Percentiles rank a stretch among this genome's conserved stretches.
Evolutionary conservation across 2,113 vertebrate species (phyloP).

Genomic region (Caracal caracal): DNA sequence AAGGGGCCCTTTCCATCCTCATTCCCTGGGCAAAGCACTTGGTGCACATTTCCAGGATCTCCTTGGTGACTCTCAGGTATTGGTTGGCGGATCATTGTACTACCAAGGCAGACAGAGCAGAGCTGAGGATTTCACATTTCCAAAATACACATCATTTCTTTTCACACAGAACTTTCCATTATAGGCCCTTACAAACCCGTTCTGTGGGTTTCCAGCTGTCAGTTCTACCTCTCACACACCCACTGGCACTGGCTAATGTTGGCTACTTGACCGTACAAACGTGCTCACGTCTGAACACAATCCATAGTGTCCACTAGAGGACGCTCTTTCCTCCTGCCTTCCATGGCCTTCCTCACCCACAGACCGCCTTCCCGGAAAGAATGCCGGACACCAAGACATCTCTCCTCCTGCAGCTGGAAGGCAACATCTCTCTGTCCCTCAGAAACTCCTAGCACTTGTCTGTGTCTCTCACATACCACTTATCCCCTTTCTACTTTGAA

Average conservation of each 20-base stretch:
- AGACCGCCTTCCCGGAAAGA: not conserved
- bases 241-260: not conserved
- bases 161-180: not conserved
- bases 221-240: not conserved
- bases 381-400: not conserved
- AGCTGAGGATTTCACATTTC: constrained; percentile 21
- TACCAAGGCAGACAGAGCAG: not conserved
- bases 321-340: not conserved
- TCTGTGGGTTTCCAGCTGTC: not conserved
- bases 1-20: not conserved
- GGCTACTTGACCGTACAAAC: not conserved
- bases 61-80: not conserved
- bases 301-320: not conserved
- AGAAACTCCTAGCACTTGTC: not conserved
- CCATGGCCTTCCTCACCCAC: not conserved
- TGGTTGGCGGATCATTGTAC: not conserved
- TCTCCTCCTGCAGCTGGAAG: not conserved
- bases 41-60: not conserved
- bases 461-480: not conserved
- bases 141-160: not conserved
- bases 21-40: not conserved
- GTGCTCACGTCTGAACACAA: not conserved
- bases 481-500: not conserved
- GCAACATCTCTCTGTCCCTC: not conserved
- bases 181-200: not conserved